phyloP scores from a whole-genome alignment of 2,888 invertebrate species.

The Timandra comae region DNA sequence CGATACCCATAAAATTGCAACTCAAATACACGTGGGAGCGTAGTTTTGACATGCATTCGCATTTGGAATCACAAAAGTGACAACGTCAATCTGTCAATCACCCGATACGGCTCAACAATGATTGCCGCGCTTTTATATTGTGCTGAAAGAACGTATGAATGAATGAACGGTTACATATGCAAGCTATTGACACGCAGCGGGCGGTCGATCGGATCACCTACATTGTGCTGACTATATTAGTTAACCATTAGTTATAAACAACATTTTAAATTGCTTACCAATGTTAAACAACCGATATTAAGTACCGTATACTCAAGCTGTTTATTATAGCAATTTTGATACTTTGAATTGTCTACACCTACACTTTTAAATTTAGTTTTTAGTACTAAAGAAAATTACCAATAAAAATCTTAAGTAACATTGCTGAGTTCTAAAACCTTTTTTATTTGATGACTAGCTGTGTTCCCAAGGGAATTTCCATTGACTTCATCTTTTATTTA shows the following conservation, averaged over 20 bases:
- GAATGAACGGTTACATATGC: slow-evolving; percentile 26
- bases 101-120: slow-evolving; percentile 16
- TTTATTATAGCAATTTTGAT: too few species aligned
- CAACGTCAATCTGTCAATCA: slow-evolving; percentile 23
- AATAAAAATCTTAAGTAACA: too few species aligned
- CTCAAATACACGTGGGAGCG: slow-evolving; percentile 23
- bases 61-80: slow-evolving; percentile 19
- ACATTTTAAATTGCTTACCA: slow-evolving; percentile 1
- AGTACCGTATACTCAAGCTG: too few species aligned
- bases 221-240: slow-evolving; percentile 36
- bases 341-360: too few species aligned
- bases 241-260: slow-evolving; percentile 20
- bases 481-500: too few species aligned
- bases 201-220: slow-evolving; percentile 37
- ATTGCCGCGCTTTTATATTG: slow-evolving; percentile 31
- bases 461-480: too few species aligned
- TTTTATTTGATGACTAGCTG: too few species aligned
- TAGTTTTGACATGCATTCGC: slow-evolving; percentile 20
- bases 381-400: too few species aligned
- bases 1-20: slow-evolving; percentile 7
- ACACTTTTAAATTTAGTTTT: too few species aligned
- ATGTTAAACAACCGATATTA: background rate
- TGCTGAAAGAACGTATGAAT: slow-evolving; percentile 18
- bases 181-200: slow-evolving; percentile 27
- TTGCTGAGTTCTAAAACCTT: too few species aligned